Evolutionary conservation across 2,797 vertebrate genomes (phyloP).

Genomic region (Schizopygopsis pylzovi): DNA sequence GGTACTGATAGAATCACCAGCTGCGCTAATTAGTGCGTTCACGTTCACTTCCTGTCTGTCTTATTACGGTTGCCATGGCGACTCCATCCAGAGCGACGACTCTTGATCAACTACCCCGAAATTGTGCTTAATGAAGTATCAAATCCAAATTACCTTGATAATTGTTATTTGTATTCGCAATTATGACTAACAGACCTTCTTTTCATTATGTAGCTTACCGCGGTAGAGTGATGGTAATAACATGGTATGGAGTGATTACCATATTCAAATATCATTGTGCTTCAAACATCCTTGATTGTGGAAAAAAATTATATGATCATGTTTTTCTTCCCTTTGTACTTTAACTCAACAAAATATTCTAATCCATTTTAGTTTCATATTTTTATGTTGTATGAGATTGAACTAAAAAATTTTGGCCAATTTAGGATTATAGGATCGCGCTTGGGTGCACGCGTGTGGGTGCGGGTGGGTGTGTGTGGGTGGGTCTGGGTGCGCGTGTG

Average conservation of each 20-base stretch:
- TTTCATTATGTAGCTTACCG: not conserved
- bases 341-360: not conserved
- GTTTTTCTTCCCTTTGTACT: not conserved
- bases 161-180: slow-evolving; percentile 71
- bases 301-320: not conserved
- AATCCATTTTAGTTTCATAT: not conserved
- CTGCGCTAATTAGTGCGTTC: slow-evolving; percentile 70
- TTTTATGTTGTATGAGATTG: not conserved
- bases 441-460: too few relatives aligned
- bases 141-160: slow-evolving; percentile 77
- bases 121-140: slow-evolving; percentile 78
- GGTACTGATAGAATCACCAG: slow-evolving; percentile 68
- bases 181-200: slow-evolving; percentile 67
- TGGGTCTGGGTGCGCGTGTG: too few relatives aligned
- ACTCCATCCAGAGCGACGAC: slow-evolving; percentile 54
- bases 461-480: too few relatives aligned
- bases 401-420: too few relatives aligned
- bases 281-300: not conserved
- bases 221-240: not conserved
- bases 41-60: slow-evolving; percentile 43
- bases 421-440: too few relatives aligned
- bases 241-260: not conserved
- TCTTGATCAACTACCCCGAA: slow-evolving; percentile 72
- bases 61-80: slow-evolving; percentile 61
- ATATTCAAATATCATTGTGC: not conserved